Percentiles rank a stretch among this genome's conserved stretches.
Conservation (phyloP, 2,797 vertebrate species). For the Hybognathus amarus region DNA sequence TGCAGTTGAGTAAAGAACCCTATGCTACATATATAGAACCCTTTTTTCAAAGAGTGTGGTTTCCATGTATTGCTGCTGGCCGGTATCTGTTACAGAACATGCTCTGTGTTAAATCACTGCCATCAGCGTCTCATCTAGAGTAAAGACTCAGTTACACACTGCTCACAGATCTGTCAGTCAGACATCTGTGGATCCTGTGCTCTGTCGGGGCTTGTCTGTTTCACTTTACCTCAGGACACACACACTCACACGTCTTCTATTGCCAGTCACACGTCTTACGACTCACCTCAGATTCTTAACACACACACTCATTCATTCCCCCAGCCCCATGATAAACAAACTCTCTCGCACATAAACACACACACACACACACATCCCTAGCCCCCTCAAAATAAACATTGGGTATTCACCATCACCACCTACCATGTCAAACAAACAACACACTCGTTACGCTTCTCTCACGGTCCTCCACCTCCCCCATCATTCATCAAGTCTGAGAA, state of each 20-base stretch:
- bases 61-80: conserved; percentile 5
- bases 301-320: background rate
- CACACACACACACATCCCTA: background rate
- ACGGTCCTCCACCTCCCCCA: conserved; percentile 5
- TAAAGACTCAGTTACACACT: conserved; percentile 31
- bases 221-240: conserved; percentile 13
- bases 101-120: conserved; percentile 9
- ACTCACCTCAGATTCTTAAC: conserved; percentile 31
- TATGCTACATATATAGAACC: no score
- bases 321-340: conserved; percentile 46
- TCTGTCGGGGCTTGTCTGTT: conserved; percentile 39
- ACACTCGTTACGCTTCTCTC: conserved; percentile 1
- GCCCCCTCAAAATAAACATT: conserved; percentile 49
- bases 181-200: conserved; percentile 37
- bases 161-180: conserved; percentile 46
- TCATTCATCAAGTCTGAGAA: background rate
- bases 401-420: conserved; percentile 38
- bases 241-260: conserved; percentile 9
- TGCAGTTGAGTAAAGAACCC: no score
- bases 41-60: no score
- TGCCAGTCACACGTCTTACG: conserved; percentile 27
- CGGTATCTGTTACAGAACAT: conserved; percentile 13
- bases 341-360: conserved; percentile 38
- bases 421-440: conserved; percentile 46
- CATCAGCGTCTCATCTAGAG: conserved; percentile 17